Percentiles rank a stretch among this genome's conserved stretches.
phyloP scores from a whole-genome alignment of 2,888 invertebrate species.

The Tromatobia lineatoria region DNA sequence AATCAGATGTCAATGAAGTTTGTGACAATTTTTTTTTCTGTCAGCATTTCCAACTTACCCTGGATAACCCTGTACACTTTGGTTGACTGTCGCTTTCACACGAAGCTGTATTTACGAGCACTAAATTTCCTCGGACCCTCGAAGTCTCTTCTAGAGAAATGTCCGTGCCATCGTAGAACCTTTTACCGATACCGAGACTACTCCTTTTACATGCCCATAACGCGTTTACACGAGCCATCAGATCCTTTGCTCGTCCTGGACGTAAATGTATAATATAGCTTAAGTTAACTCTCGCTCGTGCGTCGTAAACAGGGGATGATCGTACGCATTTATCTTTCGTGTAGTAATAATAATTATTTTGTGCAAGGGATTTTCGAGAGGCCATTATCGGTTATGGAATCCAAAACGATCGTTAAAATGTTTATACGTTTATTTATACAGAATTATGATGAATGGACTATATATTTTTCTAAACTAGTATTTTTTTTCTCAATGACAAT shows the following conservation, averaged over 20 bases:
- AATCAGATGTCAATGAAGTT: not conserved
- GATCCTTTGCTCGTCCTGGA: constrained; percentile 26
- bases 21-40: not conserved
- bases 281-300: constrained; percentile 37
- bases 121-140: constrained; percentile 57
- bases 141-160: constrained; percentile 1
- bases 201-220: constrained; percentile 71
- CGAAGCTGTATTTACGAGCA: constrained; percentile 62
- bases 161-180: constrained; percentile 26
- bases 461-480: not conserved
- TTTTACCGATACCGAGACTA: constrained; percentile 55
- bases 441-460: too few species aligned
- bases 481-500: not conserved
- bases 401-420: constrained; percentile 25
- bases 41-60: not conserved
- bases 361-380: constrained; percentile 10
- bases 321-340: constrained; percentile 38
- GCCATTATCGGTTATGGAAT: constrained; percentile 2
- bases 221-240: constrained; percentile 64
- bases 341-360: constrained; percentile 49
- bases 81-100: constrained; percentile 35
- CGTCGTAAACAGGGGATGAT: constrained; percentile 44
- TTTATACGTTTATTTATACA: not conserved
- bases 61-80: constrained; percentile 7
- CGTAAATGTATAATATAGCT: not conserved